Percentiles rank a stretch among this genome's conserved stretches.
Conservation (phyloP, 2,113 vertebrate species). For the Coryphaenoides rupestris region DNA sequence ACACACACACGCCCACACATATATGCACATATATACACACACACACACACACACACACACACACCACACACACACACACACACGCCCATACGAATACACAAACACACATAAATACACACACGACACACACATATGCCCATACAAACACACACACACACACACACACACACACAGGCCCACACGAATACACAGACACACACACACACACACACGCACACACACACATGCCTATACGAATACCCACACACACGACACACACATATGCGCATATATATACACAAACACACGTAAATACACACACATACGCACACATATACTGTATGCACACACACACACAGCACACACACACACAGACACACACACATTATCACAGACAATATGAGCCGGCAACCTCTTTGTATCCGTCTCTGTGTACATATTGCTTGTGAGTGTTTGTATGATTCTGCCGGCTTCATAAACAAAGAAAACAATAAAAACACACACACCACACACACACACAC, state of each 20-base stretch:
- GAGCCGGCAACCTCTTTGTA: constrained; percentile 34
- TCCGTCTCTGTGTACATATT: constrained; percentile 25
- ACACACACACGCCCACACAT: constrained; percentile 22
- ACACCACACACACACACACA: constrained; percentile 21
- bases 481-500: too few relatives aligned
- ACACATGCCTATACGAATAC: too few relatives aligned
- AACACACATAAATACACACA: too few relatives aligned
- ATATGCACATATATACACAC: too few relatives aligned
- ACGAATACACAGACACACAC: too few relatives aligned
- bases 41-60: constrained; percentile 42
- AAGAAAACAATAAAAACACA: constrained; percentile 21
- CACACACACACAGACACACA: constrained; percentile 5
- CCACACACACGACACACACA: too few relatives aligned
- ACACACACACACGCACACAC: neutral
- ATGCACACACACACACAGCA: too few relatives aligned
- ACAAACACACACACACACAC: too few relatives aligned
- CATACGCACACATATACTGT: too few relatives aligned
- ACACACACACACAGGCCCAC: too few relatives aligned
- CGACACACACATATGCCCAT: constrained; percentile 7
- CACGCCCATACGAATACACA: neutral
- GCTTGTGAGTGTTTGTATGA: constrained; percentile 46
- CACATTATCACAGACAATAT: constrained; percentile 46
- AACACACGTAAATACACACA: neutral
- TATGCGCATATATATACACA: constrained; percentile 1
- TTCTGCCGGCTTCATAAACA: constrained; percentile 35